phyloP scores from a whole-genome alignment of 1,140 invertebrate genomes.

The Cardiocondyla obscurior region DNA sequence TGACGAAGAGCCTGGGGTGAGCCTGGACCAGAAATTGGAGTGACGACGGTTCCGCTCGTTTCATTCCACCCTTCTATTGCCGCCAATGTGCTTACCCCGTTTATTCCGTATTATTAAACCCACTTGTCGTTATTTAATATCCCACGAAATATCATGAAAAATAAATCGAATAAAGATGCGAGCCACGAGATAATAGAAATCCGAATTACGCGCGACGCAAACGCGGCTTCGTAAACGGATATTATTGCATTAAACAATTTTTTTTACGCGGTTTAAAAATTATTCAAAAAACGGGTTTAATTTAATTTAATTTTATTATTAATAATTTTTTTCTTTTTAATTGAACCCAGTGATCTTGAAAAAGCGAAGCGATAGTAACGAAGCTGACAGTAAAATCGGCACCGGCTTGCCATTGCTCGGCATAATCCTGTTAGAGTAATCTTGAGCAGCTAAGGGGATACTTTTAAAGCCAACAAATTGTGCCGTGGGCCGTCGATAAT shows the following conservation, averaged over 20 bases:
- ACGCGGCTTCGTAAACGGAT: too few relatives aligned
- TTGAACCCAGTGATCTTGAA: not conserved
- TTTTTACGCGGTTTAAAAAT: not conserved
- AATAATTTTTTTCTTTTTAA: too few relatives aligned
- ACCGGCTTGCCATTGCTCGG: slow-evolving; percentile 59
- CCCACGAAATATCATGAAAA: not conserved
- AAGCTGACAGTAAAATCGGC: slow-evolving; percentile 64
- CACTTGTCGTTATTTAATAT: slow-evolving; percentile 71
- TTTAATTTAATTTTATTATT: too few relatives aligned
- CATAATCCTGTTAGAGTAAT: slow-evolving; percentile 76
- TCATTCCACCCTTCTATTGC: slow-evolving; percentile 46
- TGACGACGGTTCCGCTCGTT: slow-evolving; percentile 26
- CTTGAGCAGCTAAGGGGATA: slow-evolving; percentile 80
- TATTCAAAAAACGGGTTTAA: not conserved
- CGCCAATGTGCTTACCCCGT: slow-evolving; percentile 32
- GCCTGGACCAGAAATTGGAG: slow-evolving; percentile 26
- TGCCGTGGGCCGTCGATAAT: slow-evolving; percentile 29
- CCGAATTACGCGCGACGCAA: too few relatives aligned
- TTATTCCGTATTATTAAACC: slow-evolving; percentile 78
- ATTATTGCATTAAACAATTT: too few relatives aligned
- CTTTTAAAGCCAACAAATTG: not conserved
- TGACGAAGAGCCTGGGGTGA: slow-evolving; percentile 59
- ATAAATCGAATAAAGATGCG: too few relatives aligned
- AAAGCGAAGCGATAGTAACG: not conserved
- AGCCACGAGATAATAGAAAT: too few relatives aligned